Base-by-base conservation (phyloP, 2,888 invertebrate genomes). In the Papilio elwesi region DNA sequence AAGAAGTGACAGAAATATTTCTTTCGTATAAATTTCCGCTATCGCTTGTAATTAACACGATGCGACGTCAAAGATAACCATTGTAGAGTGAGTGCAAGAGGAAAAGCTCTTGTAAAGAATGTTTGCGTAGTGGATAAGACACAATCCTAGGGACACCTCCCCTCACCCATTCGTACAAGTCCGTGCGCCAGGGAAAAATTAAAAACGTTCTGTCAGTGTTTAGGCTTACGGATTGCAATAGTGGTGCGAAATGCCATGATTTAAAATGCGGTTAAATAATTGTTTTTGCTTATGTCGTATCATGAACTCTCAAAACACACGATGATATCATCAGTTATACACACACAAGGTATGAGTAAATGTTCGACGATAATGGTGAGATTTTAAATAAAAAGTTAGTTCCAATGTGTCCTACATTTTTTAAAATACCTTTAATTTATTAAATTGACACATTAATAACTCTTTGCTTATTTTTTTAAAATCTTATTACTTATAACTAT, bases 41-140 rank as follows among this genome's bases (percentile, higher is more conserved):
- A 12, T n/a, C 53, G 67, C 49, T 67, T 74, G 9, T 51, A 26
- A 67, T 11, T 55, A 67, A 49, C 16, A 6, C 16, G 6, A 16
- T 79, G 76, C 76, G 77, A 79, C 76, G 77, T 92, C 92, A 93
- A 92, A 92, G 91, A 92, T 92, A 93, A 93, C 92, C 92, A 92
- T 90, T 86, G 82, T 83, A 82, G 82, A 92, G 90, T 91, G 93
- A 92, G 91, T 91, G 85, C 90, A 90, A 89, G 87, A 90, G 87
- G 86, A 81, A 83, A 84, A 87, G 89, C 89, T 87, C 91, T 90
- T 90, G 91, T 92, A 91, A 93, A 91, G 91, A 90, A 90, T 92
- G 93, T 93, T 93, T 92, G 91, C 87, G 87, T 88, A 87, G 90
- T 87, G 92, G 93, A 93, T 93, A 92, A 93, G 93, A 88, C 87